Percentiles rank a stretch among this genome's conserved stretches.
phyloP scores from a whole-genome alignment of 1,140 invertebrate genomes.

The Drosophila sturtevanti region DNA sequence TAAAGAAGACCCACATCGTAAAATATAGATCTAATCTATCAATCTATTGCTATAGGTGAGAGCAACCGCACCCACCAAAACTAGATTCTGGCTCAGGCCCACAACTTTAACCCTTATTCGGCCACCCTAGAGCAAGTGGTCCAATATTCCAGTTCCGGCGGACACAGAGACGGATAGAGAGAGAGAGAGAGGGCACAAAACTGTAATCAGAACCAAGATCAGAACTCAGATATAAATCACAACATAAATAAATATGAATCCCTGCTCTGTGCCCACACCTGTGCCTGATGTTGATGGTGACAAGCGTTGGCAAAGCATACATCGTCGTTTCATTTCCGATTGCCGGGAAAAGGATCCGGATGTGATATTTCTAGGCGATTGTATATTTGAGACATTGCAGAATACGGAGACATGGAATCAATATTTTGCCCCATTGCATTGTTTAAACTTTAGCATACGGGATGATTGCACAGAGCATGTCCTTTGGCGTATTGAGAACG shows the following conservation, averaged over 20 bases:
- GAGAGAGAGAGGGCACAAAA: neutral
- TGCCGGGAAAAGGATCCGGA: constrained; percentile 94
- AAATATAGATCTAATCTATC: neutral
- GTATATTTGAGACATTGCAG: constrained; percentile 90
- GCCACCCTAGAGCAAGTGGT: neutral
- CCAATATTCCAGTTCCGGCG: neutral
- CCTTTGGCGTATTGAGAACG: constrained; percentile 94
- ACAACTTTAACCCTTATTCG: constrained; percentile 1
- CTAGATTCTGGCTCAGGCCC: neutral
- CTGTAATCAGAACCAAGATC: neutral
- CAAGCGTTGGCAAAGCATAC: constrained; percentile 83
- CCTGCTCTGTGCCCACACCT: constrained; percentile 85
- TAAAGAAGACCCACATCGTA: neutral
- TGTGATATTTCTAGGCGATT: constrained; percentile 95
- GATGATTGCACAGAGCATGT: constrained; percentile 94
- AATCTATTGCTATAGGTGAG: neutral
- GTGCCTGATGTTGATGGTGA: constrained; percentile 84
- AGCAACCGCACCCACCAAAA: constrained; percentile 5
- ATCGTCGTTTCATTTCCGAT: constrained; percentile 91
- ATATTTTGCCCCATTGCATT: constrained; percentile 93
- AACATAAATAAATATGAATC: constrained; percentile 83
- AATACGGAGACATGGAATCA: constrained; percentile 93
- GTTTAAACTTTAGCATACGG: constrained; percentile 95
- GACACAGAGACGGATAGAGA: neutral
- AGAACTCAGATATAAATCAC: neutral